Conservation (phyloP, 2,888 invertebrate species). For the Euplagia quadripunctaria region DNA sequence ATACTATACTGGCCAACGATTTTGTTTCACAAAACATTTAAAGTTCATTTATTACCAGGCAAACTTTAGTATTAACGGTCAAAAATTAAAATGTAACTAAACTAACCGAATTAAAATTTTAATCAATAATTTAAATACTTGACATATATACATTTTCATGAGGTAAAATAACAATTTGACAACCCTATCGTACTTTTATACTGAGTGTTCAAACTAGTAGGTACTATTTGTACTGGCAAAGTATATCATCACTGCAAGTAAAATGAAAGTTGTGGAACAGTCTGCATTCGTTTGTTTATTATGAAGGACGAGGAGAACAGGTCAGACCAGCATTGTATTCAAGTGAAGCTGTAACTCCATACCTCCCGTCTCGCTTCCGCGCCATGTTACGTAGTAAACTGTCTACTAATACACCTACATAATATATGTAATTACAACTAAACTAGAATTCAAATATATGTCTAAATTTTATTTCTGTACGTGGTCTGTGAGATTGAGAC, state of each 20-base stretch:
- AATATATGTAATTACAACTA: neutral
- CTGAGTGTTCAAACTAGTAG: neutral
- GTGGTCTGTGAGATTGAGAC: neutral
- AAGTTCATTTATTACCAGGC: too few species aligned
- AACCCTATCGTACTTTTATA: neutral
- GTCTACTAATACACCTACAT: neutral
- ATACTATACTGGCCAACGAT: too few species aligned
- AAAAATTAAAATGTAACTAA: too few species aligned
- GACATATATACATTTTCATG: too few species aligned
- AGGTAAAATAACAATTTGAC: too few species aligned
- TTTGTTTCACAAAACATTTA: too few species aligned
- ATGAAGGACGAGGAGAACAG: conserved; percentile 13
- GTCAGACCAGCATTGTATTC: conserved; percentile 8
- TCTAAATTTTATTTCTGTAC: neutral
- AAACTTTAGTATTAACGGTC: too few species aligned
- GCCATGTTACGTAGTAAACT: neutral
- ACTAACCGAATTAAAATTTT: too few species aligned
- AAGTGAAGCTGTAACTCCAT: neutral
- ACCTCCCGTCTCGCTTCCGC: neutral
- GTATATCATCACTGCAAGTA: neutral
- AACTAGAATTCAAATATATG: neutral
- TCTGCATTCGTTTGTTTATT: conserved; percentile 4
- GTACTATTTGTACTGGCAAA: neutral
- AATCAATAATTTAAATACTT: too few species aligned
- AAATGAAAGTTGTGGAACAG: conserved; percentile 13